A percentile compares a stretch with the other conserved stretches of the same genome.
phyloP scores from a whole-genome alignment of 2,113 vertebrate species.

The Chionis minor region DNA sequence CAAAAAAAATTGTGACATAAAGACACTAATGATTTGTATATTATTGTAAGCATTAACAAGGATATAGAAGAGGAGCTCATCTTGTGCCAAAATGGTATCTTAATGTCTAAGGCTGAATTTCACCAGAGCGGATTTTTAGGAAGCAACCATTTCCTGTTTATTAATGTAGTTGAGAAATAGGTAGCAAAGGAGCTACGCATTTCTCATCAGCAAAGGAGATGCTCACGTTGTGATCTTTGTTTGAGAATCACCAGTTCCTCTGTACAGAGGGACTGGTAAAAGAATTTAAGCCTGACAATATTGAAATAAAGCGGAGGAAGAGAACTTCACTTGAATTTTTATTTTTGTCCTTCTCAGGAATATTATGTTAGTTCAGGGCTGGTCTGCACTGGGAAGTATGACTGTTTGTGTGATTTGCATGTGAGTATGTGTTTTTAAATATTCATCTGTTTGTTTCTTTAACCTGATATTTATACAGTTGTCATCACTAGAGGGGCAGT shows the following conservation, averaged over 20 bases:
- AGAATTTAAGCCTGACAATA: background rate
- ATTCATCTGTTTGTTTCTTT: background rate
- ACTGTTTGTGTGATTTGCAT: background rate
- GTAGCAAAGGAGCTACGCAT: background rate
- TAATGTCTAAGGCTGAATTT: background rate
- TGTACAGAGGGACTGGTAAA: background rate
- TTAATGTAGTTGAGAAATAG: background rate
- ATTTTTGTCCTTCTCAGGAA: background rate
- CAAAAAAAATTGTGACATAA: background rate
- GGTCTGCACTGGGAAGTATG: background rate
- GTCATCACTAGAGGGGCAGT: background rate
- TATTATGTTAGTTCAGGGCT: fast-evolving
- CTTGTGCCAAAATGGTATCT: background rate
- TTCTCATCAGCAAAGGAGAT: background rate
- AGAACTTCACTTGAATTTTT: background rate
- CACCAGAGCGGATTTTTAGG: background rate
- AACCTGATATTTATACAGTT: background rate
- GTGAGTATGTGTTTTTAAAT: background rate
- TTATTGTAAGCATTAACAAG: background rate
- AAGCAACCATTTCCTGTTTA: background rate
- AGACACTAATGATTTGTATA: background rate
- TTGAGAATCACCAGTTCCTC: background rate
- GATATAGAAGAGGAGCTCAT: background rate
- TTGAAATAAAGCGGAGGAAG: background rate
- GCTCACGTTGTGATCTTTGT: background rate